These are phyloP conservation scores for Stratiolaelaps scimitus DNA, from an alignment of 1,140 invertebrate genomes.

Conservation along the genomic window DNA sequence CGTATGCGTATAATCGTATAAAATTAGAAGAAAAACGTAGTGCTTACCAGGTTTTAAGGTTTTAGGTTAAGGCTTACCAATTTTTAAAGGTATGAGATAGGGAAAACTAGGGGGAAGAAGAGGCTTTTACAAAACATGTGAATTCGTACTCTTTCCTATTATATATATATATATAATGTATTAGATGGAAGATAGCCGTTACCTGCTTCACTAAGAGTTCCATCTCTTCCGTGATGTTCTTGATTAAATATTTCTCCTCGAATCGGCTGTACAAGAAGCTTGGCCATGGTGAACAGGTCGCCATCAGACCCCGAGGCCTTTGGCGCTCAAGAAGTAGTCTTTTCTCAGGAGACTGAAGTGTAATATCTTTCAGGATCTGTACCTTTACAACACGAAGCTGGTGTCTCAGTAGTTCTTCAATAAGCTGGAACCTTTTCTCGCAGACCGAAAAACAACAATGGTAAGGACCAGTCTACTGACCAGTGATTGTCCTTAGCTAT, in stretches of 20 bases:
- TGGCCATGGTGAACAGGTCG: not conserved
- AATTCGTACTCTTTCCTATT: not conserved
- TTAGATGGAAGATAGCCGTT: not conserved
- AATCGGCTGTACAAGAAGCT: not conserved
- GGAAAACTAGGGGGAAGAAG: too few species aligned
- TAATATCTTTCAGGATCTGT: slow-evolving; percentile 1
- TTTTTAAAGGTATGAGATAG: too few species aligned
- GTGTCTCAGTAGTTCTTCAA: not conserved
- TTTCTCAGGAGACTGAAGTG: not conserved
- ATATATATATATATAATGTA: not conserved
- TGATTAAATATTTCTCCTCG: not conserved
- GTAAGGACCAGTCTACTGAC: too few species aligned
- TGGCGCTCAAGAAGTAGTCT: slow-evolving; percentile 1
- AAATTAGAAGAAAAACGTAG: too few species aligned
- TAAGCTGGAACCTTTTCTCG: not conserved
- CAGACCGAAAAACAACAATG: too few species aligned
- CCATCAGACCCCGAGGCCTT: not conserved
- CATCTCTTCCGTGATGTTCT: not conserved
- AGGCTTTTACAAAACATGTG: too few species aligned
- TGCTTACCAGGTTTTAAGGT: too few species aligned
- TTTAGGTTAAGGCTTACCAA: too few species aligned
- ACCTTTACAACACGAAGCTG: slow-evolving; percentile 5
- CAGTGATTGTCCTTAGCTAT: too few species aligned
- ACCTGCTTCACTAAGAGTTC: not conserved
- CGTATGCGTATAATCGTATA: not conserved